phyloP scores from a whole-genome alignment of 2,888 invertebrate species.

The Apodemia duryi region DNA sequence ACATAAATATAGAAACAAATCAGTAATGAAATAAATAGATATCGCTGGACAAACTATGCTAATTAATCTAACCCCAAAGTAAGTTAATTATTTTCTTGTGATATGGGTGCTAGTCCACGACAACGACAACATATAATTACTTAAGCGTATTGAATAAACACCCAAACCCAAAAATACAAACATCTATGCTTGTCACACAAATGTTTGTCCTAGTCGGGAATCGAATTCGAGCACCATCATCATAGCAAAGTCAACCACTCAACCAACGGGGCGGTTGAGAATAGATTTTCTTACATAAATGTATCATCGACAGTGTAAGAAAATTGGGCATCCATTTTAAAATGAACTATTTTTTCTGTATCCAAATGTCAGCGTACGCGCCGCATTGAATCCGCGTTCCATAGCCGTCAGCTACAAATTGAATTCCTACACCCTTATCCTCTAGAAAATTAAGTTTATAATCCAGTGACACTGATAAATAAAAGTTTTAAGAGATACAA shows the following conservation, averaged over 20 bases:
- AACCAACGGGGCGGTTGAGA: too few relatives aligned
- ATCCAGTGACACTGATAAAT: slow-evolving; percentile 37
- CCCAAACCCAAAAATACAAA: too few relatives aligned
- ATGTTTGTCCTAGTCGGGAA: too few relatives aligned
- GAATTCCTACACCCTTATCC: slow-evolving; percentile 36
- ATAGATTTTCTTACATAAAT: not conserved
- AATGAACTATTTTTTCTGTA: slow-evolving; percentile 49
- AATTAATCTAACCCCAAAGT: too few relatives aligned
- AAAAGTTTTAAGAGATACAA: slow-evolving; percentile 45
- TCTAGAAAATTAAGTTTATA: slow-evolving; percentile 43
- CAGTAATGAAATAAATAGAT: not conserved
- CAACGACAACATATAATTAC: too few relatives aligned
- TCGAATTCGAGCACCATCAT: too few relatives aligned
- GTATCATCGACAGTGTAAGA: slow-evolving; percentile 1
- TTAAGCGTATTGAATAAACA: too few relatives aligned
- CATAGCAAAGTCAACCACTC: too few relatives aligned
- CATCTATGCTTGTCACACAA: too few relatives aligned
- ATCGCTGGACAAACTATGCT: too few relatives aligned
- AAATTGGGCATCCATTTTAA: slow-evolving; percentile 14
- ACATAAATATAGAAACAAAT: not conserved
- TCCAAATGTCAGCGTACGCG: slow-evolving; percentile 62
- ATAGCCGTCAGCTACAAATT: slow-evolving; percentile 34
- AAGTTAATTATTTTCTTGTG: too few relatives aligned
- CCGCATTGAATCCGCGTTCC: slow-evolving; percentile 57
- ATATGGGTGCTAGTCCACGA: too few relatives aligned